Evolutionary conservation across 1,140 invertebrate species (phyloP).

Genomic region (Hirudo medicinalis): DNA sequence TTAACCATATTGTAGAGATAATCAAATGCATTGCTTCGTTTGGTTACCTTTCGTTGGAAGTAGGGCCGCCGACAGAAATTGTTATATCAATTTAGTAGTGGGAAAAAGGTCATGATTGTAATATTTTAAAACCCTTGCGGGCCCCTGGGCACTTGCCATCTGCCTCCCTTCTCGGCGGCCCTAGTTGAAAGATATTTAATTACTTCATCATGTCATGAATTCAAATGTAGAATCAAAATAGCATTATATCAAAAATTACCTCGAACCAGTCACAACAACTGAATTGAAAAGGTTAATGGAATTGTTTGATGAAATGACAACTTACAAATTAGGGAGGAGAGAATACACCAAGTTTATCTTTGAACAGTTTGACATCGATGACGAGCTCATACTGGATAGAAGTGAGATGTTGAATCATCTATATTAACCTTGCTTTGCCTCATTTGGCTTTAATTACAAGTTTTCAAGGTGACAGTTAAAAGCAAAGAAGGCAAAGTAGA

Average conservation of each 20-base stretch:
- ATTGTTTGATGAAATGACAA: constrained; percentile 13
- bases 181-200: background rate
- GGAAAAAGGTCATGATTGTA: no score
- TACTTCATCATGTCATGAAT: background rate
- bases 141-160: no score
- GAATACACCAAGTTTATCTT: constrained; percentile 6
- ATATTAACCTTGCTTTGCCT: no score
- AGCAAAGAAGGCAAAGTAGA: constrained; percentile 8
- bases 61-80: no score
- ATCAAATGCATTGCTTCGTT: no score
- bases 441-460: background rate
- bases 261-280: background rate
- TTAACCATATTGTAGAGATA: no score
- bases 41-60: no score
- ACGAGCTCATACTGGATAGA: constrained; percentile 3
- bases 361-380: constrained; percentile 9
- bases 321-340: constrained; percentile 2
- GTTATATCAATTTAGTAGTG: no score
- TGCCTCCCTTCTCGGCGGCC: no score
- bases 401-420: background rate
- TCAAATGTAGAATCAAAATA: no score
- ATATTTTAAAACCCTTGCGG: no score
- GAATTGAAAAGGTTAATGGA: constrained; percentile 12
- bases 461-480: constrained; percentile 4
- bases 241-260: background rate